phyloP scores from a whole-genome alignment of 2,113 vertebrate species.

The Dasyurus viverrinus region DNA sequence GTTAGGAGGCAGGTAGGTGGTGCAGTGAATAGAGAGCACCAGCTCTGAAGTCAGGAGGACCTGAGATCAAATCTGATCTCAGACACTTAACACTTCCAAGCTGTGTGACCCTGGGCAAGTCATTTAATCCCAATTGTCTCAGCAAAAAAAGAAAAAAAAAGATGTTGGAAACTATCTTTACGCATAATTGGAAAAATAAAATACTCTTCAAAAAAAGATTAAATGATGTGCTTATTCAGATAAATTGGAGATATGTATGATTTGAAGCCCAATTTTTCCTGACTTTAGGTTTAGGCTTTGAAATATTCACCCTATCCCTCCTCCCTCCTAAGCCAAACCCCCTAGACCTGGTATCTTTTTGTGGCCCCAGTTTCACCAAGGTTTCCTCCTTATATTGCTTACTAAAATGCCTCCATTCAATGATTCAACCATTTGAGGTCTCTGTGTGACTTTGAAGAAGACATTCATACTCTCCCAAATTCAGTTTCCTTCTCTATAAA shows the following conservation, averaged over 20 bases:
- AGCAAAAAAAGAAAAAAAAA: no score
- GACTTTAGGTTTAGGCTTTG: not conserved
- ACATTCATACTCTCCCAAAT: not conserved
- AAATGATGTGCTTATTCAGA: not conserved
- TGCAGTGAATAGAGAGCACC: no score
- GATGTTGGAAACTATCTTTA: no score
- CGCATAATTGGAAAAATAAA: no score
- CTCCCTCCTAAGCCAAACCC: no score
- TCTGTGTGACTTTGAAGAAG: not conserved
- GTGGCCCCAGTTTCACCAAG: not conserved
- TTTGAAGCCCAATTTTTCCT: no score
- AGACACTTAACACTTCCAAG: no score
- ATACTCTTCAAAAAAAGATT: not conserved
- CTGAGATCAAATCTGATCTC: no score
- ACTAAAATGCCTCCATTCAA: not conserved
- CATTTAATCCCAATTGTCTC: no score
- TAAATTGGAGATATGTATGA: not conserved
- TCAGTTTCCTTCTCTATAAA: not conserved
- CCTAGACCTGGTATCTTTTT: not conserved
- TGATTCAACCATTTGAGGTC: not conserved
- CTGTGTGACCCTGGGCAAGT: no score
- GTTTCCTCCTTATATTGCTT: not conserved
- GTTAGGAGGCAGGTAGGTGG: no score
- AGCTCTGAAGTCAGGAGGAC: no score
- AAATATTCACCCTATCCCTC: not conserved